Base-by-base conservation (phyloP, 2,113 vertebrate species). In the Falco punctatus region DNA sequence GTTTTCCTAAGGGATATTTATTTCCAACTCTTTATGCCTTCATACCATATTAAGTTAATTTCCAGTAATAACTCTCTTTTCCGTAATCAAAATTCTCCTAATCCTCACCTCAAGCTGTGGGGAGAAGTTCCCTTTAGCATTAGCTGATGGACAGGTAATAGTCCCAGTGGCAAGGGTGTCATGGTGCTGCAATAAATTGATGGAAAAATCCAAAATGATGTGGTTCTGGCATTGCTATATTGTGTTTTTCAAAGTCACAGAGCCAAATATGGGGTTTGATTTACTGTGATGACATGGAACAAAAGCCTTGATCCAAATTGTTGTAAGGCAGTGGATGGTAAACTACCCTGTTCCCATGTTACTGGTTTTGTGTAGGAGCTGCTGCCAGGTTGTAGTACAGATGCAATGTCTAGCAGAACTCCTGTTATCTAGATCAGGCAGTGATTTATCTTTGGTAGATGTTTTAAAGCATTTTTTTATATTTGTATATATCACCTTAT, bases 401-500 rank as follows among this genome's bases (percentile, higher is more conserved):
- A 5, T 20, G 27, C 24, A 48, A 7, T 1, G 12, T 73, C 58
- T 67, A 83, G 24, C 42, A 58, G 46, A 93, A 35, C n/a, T 26
- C 40, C 28, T 81, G 52, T 58, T 79, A 40, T 42, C 71, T 62
- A 73, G 9, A 42, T 83, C 46, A 90, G 71, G 38, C 51, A 81
- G 42, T 44, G 28, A 81, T 88, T 96, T 64, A 67, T 65, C 35
- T 75, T 64, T 74, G 46, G 54, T 66, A 52, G 11, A 54, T 91
- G 52, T 64, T 71, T 92, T 79, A 72, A 91, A 84, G 24, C 28
- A 70, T 91, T 89, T 85, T 57, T 57, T 61, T 81, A 44, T 81
- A 44, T 32, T 71, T 42, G 12, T 23, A 10, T 49, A 7, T 77
- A 52, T 73, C 9, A 3, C 30, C 19, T 28, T 71, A 14, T 51